These are phyloP conservation scores for Caradrina clavipalpis DNA, from an alignment of 2,888 invertebrate genomes.

Conservation along the genomic window DNA sequence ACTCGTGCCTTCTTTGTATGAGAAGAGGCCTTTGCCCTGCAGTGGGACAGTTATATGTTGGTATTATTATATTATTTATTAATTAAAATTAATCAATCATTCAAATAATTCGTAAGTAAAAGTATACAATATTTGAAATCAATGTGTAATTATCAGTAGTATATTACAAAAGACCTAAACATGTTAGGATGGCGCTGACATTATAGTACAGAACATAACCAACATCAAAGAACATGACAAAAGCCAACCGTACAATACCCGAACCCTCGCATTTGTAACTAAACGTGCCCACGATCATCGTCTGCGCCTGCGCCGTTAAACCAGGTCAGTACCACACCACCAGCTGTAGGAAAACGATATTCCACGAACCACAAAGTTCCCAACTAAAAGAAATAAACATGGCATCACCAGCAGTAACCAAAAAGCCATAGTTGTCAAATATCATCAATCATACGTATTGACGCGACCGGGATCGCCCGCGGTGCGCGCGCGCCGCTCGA, in stretches of 20 bases:
- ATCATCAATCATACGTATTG: constrained; percentile 59
- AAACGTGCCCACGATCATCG: neutral
- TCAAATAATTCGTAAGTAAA: too few species aligned
- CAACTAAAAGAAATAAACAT: constrained; percentile 32
- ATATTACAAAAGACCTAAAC: neutral
- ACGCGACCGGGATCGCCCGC: constrained; percentile 58
- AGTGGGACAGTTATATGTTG: too few species aligned
- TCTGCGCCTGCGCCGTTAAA: neutral
- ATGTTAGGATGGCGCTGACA: neutral
- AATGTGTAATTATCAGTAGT: too few species aligned
- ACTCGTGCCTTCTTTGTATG: too few species aligned
- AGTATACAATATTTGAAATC: too few species aligned
- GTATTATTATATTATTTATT: too few species aligned
- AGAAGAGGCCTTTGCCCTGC: too few species aligned
- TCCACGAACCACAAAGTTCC: constrained; percentile 18
- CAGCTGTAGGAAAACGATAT: neutral
- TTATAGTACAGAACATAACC: neutral
- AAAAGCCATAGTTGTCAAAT: constrained; percentile 58
- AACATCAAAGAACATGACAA: neutral
- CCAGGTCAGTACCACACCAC: neutral
- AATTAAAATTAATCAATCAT: too few species aligned
- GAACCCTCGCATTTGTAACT: neutral
- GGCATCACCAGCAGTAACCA: constrained; percentile 32
- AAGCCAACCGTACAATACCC: neutral
- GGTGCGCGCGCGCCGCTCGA: constrained; percentile 66